These are phyloP conservation scores for Mantis religiosa DNA, from an alignment of 2,888 invertebrate genomes.

Conservation along the genomic window DNA sequence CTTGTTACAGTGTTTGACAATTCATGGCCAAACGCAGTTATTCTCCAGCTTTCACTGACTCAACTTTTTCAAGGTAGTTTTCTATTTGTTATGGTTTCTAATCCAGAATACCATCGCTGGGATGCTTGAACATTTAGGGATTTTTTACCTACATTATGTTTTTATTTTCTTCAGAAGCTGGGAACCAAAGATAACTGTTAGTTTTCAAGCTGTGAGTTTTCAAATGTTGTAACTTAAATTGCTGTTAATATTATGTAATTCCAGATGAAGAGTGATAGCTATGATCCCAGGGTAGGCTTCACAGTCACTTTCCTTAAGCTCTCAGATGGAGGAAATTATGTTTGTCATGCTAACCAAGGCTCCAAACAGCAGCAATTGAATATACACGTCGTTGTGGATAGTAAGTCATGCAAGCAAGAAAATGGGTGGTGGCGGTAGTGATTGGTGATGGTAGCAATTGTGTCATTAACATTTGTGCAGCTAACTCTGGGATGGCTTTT, in stretches of 20 bases:
- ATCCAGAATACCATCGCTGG: too few relatives aligned
- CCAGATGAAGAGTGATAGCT: slow-evolving; percentile 25
- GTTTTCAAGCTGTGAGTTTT: neutral
- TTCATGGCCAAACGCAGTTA: neutral
- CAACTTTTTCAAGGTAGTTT: too few relatives aligned
- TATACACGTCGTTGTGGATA: neutral
- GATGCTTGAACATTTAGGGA: too few relatives aligned
- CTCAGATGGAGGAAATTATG: neutral
- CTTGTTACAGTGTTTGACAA: neutral
- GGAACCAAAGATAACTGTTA: neutral
- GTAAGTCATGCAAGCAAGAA: neutral
- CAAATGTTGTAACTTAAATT: neutral
- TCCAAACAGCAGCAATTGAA: neutral
- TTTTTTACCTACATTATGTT: too few relatives aligned
- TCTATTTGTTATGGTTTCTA: too few relatives aligned
- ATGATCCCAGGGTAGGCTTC: slow-evolving; percentile 30
- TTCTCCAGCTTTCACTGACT: too few relatives aligned
- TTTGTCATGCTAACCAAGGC: neutral
- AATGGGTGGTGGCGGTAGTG: neutral
- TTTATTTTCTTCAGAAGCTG: too few relatives aligned
- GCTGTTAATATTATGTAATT: slow-evolving; percentile 21
- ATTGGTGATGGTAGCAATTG: too few relatives aligned
- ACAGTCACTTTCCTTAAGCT: slow-evolving; percentile 22
- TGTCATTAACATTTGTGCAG: neutral
- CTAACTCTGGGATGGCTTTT: neutral